phyloP scores from a whole-genome alignment of 2,888 invertebrate genomes.

The Microchrysa polita region DNA sequence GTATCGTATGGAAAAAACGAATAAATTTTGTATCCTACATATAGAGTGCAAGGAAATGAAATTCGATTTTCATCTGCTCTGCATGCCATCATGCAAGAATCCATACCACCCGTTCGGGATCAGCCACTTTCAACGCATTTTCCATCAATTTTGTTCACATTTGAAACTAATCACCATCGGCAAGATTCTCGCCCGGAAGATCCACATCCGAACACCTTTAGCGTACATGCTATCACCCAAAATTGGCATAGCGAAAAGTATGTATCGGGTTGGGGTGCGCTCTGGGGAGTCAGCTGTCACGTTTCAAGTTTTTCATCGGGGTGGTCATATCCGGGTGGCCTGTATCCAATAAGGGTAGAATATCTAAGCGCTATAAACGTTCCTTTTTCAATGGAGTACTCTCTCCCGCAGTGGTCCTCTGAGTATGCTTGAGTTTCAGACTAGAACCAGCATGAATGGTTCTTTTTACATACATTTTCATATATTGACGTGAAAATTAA shows the following conservation, averaged over 20 bases:
- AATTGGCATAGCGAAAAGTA: neutral
- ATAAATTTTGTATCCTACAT: no score
- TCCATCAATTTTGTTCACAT: constrained; percentile 23
- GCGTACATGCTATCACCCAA: neutral
- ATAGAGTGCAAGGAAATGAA: neutral
- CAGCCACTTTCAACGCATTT: constrained; percentile 7
- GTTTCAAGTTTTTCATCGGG: neutral
- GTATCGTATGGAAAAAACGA: no score
- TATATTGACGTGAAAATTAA: constrained; percentile 20
- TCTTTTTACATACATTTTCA: constrained; percentile 19
- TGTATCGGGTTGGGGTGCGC: neutral
- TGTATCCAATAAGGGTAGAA: constrained; percentile 7
- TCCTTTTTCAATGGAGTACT: neutral
- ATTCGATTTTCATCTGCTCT: constrained; percentile 1
- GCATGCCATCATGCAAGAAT: neutral
- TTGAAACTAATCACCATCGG: constrained; percentile 9
- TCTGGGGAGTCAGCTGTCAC: constrained; percentile 1
- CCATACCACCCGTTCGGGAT: neutral
- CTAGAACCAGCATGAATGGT: neutral
- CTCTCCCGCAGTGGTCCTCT: neutral
- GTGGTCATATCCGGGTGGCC: constrained; percentile 11
- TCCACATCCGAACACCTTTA: no score
- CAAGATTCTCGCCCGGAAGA: neutral
- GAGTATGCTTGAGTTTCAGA: constrained; percentile 14
- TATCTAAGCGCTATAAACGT: neutral